Conservation (phyloP, 2,797 vertebrate species). For the Phyllotis vaccarum region DNA sequence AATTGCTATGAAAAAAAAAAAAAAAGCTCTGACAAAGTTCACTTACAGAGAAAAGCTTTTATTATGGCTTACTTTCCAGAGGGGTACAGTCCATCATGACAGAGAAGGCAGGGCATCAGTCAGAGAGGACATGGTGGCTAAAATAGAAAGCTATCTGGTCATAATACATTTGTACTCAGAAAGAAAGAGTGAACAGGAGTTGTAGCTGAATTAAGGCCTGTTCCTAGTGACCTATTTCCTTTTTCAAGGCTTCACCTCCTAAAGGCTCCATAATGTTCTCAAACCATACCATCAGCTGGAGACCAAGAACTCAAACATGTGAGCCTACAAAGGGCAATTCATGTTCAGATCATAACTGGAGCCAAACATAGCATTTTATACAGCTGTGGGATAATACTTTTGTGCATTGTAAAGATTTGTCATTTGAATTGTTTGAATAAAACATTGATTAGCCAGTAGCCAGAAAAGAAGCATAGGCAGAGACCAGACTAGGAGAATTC, state of each 20-base stretch:
- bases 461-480: no score
- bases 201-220: background rate
- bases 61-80: background rate
- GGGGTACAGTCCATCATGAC: no score
- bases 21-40: background rate
- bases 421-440: no score
- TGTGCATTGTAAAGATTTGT: no score
- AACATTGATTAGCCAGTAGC: no score
- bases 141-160: background rate
- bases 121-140: background rate
- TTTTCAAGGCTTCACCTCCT: background rate
- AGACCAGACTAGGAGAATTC: no score
- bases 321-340: background rate
- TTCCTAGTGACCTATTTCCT: background rate
- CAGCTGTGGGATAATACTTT: no score
- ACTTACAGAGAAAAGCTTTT: background rate
- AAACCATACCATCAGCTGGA: background rate
- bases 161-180: background rate
- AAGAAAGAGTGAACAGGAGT: background rate
- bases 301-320: background rate
- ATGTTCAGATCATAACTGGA: background rate
- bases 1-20: background rate
- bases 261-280: no score
- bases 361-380: background rate
- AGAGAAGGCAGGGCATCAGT: background rate